Conservation (phyloP, 2,797 vertebrate species). For the Alfaro cultratus region DNA sequence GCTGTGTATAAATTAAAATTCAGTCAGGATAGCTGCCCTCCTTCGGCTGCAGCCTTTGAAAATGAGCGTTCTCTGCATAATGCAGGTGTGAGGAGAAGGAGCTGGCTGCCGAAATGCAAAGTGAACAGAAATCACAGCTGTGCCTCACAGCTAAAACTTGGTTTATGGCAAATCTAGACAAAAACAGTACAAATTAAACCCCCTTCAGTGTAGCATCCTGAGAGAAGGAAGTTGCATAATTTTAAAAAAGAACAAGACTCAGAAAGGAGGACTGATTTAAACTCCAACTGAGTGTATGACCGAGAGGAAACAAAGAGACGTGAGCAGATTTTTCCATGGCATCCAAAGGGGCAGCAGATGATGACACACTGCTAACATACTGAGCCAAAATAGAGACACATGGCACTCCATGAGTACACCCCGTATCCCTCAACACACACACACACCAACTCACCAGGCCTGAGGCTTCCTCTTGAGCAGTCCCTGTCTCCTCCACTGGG, state of each 20-base stretch:
- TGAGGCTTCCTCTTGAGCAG: slow-evolving; percentile 95
- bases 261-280: slow-evolving; percentile 24
- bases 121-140: neutral
- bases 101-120: neutral
- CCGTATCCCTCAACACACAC: neutral
- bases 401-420: neutral
- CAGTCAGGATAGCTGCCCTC: neutral
- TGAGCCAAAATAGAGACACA: slow-evolving; percentile 30
- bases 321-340: slow-evolving; percentile 28
- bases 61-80: slow-evolving; percentile 12
- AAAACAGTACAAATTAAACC: neutral
- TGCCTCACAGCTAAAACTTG: neutral
- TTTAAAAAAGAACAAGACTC: neutral
- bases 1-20: slow-evolving; percentile 1
- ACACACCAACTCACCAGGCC: slow-evolving; percentile 85
- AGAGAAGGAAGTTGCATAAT: neutral
- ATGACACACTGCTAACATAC: slow-evolving; percentile 56
- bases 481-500: slow-evolving; percentile 93
- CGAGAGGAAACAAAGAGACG: slow-evolving; percentile 27
- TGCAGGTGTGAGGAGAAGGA: slow-evolving; percentile 1
- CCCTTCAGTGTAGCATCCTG: neutral
- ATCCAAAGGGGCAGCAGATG: slow-evolving; percentile 52
- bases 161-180: neutral
- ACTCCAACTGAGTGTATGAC: slow-evolving; percentile 28
- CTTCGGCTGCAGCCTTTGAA: neutral